Evolutionary conservation across 2,797 vertebrate species (phyloP), one percentile per base, ranked within the genome.

Genomic region (Perdix hodgsoniae): DNA sequence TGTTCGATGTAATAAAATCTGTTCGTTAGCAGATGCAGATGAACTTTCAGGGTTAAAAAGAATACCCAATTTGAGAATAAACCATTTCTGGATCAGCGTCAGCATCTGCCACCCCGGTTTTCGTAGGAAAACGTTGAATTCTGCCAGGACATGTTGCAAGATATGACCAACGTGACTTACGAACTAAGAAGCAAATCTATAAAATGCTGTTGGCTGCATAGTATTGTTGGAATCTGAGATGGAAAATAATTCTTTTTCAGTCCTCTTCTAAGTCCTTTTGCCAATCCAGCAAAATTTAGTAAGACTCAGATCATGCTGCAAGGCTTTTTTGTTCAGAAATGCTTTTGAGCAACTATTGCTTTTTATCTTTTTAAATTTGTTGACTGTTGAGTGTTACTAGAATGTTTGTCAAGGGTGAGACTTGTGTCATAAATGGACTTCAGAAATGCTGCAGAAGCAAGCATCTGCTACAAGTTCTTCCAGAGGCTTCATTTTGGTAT

Each of bases 71-170:
- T 79, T 61, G 60, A 86, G 77, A 92, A 44, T 77, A 82, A 94
- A 76, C 18, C 4, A 1, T 83, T 93, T 88, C 85, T 96, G 93
- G 83, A 88, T 76, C 64, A 42, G 33, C 63, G 88, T 86, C 91
- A 92, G 72, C 74, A 79, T 95, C 91, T 95, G 67, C 91, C 94
- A 95, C 91, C 83, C 91, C 17, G 8, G 44, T 93, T 95, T 90
- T 95, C 85, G 73, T 93, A 91, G 47, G 93, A 96, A 96, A 96
- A 95, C 64, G 50, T 31, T 60, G 61, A 92, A 79, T 90, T 79
- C 57, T 96, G 93, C 95, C 94, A 96, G 89, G 86, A 83, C 69
- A 82, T 95, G 96, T 96, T 94, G 96, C 92, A 96, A 96, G 91
- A 94, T 95, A 90, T 83, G 91, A 96, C 95, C 94, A 88, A 86